Percentiles rank a stretch among this genome's conserved stretches.
phyloP scores from a whole-genome alignment of 2,113 vertebrate genomes.

The Progne subis region DNA sequence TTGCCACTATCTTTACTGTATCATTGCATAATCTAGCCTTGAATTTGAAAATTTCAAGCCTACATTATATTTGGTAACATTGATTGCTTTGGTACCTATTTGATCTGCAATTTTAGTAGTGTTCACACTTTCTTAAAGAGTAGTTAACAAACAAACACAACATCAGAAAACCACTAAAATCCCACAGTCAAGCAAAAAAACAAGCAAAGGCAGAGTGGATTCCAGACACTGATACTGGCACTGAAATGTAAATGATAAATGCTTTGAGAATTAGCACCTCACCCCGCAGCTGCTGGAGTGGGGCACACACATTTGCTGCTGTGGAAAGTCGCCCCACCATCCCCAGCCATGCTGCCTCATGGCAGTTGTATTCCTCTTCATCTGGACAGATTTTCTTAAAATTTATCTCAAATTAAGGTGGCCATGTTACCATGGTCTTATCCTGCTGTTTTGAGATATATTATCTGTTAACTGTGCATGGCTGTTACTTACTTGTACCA shows the following conservation, averaged over 20 bases:
- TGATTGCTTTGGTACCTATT: neutral
- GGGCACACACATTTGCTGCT: neutral
- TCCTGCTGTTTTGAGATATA: neutral
- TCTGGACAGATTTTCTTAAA: accelerated
- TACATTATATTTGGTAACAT: neutral
- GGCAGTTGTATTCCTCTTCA: neutral
- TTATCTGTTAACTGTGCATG: neutral
- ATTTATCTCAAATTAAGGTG: neutral
- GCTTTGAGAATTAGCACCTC: neutral
- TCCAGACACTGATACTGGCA: neutral
- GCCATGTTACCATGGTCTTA: neutral
- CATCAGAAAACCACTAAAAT: neutral
- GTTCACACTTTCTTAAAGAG: neutral
- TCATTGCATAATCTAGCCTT: neutral
- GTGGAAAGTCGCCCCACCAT: neutral
- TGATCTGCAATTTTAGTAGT: neutral
- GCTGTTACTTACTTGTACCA: neutral
- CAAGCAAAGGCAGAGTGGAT: neutral
- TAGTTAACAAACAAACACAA: neutral
- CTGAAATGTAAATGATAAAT: neutral
- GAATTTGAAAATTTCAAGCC: neutral
- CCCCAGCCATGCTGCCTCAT: neutral
- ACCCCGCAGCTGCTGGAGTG: neutral
- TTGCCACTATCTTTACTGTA: neutral
- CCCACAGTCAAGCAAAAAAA: neutral